Evolutionary conservation across 2,888 invertebrate species (phyloP).

Genomic region (Phalangium opilio): DNA sequence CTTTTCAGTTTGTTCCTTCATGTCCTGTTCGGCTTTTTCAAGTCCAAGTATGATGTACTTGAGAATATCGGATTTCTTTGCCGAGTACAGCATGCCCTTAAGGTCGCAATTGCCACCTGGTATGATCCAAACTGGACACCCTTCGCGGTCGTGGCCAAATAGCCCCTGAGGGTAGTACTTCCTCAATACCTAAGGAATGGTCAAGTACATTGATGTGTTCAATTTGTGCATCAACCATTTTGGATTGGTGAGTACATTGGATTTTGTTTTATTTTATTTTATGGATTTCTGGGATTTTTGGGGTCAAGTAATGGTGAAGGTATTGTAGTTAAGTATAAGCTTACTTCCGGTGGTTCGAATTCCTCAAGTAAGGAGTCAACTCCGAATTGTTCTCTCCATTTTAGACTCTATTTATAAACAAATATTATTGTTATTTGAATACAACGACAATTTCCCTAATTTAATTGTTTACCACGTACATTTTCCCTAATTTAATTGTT

Average conservation of each 20-base stretch:
- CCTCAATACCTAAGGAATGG: constrained; percentile 41
- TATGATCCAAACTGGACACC: constrained; percentile 58
- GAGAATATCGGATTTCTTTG: constrained; percentile 53
- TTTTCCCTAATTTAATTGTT: too few species aligned
- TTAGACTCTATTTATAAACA: constrained; percentile 24
- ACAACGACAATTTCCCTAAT: too few species aligned
- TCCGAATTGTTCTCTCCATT: constrained; percentile 26
- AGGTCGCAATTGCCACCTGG: constrained; percentile 68
- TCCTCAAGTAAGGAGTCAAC: constrained; percentile 27
- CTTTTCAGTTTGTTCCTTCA: constrained; percentile 26
- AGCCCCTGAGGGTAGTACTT: constrained; percentile 63
- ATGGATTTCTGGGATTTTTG: too few species aligned
- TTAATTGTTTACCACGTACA: too few species aligned
- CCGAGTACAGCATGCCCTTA: constrained; percentile 41
- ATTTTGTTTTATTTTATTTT: too few species aligned
- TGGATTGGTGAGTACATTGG: too few species aligned
- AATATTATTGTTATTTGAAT: too few species aligned
- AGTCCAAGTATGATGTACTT: constrained; percentile 46
- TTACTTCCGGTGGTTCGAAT: constrained; percentile 27
- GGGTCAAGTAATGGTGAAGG: too few species aligned
- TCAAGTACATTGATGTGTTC: too few species aligned
- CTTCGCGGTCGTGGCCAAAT: constrained; percentile 66
- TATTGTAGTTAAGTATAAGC: not conserved
- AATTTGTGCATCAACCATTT: too few species aligned
- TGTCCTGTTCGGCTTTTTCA: constrained; percentile 36